phyloP scores from a whole-genome alignment of 2,888 invertebrate genomes.

The Sisyra nigra region DNA sequence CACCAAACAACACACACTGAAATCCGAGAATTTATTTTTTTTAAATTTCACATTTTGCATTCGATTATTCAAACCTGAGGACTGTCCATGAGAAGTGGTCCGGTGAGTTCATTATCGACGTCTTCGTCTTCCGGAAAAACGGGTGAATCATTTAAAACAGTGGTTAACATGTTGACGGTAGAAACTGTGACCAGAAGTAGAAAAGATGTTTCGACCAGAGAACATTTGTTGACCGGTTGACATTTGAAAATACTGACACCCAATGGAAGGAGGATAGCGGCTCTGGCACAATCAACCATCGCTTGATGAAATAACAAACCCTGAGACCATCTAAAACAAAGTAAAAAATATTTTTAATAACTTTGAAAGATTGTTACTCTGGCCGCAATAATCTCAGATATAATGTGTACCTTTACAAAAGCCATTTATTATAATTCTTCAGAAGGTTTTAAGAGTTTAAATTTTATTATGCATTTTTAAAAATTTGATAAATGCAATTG shows the following conservation, averaged over 20 bases:
- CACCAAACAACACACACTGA: slow-evolving; percentile 79
- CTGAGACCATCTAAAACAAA: slow-evolving; percentile 59
- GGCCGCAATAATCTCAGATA: no score
- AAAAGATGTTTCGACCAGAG: slow-evolving; percentile 76
- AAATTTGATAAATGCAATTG: no score
- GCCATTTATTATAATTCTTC: no score
- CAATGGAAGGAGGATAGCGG: slow-evolving; percentile 62
- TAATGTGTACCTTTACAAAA: no score
- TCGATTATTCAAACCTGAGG: slow-evolving; percentile 35
- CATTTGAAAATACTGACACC: slow-evolving; percentile 67
- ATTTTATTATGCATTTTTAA: no score
- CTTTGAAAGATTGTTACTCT: no score
- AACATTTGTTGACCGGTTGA: slow-evolving; percentile 73
- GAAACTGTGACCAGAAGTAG: slow-evolving; percentile 76
- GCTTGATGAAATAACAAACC: slow-evolving; percentile 74
- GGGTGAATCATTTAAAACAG: slow-evolving; percentile 72
- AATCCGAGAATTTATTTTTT: slow-evolving; percentile 11
- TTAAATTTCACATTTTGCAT: slow-evolving; percentile 4
- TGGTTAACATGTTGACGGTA: slow-evolving; percentile 80
- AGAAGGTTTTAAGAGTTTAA: no score
- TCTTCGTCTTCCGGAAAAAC: slow-evolving; percentile 68
- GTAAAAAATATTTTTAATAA: slow-evolving; percentile 7
- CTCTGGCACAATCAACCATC: slow-evolving; percentile 66
- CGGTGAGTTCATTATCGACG: slow-evolving; percentile 45
- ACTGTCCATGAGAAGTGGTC: slow-evolving; percentile 66